Percentiles rank a stretch among this genome's conserved stretches.
Conservation (phyloP, 2,888 invertebrate genomes). For the Papilio demoleus region DNA sequence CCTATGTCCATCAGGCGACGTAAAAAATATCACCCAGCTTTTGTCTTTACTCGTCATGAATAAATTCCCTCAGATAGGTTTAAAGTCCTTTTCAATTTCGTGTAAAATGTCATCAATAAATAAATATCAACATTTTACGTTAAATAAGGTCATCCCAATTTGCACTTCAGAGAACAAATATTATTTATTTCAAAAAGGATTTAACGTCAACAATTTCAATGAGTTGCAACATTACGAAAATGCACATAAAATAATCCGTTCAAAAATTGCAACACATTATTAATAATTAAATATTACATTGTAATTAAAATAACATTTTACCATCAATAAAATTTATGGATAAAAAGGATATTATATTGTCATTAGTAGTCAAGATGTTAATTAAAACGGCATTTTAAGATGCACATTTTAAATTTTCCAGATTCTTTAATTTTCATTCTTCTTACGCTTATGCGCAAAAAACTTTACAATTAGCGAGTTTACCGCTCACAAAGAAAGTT, state of each 20-base stretch:
- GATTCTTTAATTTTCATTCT: conserved; percentile 36
- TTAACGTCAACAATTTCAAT: too few species aligned
- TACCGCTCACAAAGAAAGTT: conserved; percentile 60
- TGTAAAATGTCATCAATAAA: background rate
- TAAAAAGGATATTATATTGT: too few species aligned
- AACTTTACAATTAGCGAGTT: conserved; percentile 67
- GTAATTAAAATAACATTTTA: background rate
- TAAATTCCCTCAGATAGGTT: conserved; percentile 46
- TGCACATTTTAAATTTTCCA: conserved; percentile 9
- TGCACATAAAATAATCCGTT: too few species aligned
- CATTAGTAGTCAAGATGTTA: conserved; percentile 12
- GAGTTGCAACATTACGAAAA: too few species aligned
- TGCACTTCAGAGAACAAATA: too few species aligned
- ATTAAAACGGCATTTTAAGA: conserved; percentile 14
- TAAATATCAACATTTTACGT: too few species aligned
- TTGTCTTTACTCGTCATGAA: conserved; percentile 48
- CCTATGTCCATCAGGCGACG: conserved; percentile 45
- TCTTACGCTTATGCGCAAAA: conserved; percentile 43
- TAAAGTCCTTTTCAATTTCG: conserved; percentile 40
- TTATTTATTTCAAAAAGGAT: too few species aligned
- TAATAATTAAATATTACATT: too few species aligned
- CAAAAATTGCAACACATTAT: too few species aligned
- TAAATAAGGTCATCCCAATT: too few species aligned
- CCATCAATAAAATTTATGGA: too few species aligned
- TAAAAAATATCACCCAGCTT: conserved; percentile 43